A percentile compares a stretch with the other conserved stretches of the same genome.
phyloP scores from a whole-genome alignment of 1,140 invertebrate genomes.

The Nymphalis io region DNA sequence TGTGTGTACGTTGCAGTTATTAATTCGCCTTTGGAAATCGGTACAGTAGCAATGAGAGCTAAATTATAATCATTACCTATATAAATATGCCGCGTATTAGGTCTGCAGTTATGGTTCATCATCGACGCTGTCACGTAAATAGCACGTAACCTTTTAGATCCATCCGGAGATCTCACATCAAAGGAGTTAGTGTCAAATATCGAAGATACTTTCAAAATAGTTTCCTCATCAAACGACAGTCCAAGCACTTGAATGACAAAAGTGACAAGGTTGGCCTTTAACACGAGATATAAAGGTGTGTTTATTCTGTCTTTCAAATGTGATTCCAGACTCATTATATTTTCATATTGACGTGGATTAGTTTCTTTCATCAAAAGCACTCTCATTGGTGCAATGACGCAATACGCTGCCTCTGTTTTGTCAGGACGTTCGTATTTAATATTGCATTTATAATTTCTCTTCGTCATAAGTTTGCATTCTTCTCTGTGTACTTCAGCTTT shows the following conservation, averaged over 20 bases:
- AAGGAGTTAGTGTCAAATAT: slow-evolving; percentile 86
- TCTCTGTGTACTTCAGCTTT: slow-evolving; percentile 73
- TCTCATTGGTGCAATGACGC: slow-evolving; percentile 84
- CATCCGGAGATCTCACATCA: slow-evolving; percentile 79
- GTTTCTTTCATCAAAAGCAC: slow-evolving; percentile 82
- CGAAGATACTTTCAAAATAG: slow-evolving; percentile 84
- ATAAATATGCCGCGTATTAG: slow-evolving; percentile 84
- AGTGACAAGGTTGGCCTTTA: slow-evolving; percentile 83
- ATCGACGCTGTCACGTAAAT: slow-evolving; percentile 83
- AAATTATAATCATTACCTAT: slow-evolving; percentile 80
- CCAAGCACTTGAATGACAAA: slow-evolving; percentile 83
- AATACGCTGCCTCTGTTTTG: slow-evolving; percentile 82
- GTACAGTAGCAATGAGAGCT: slow-evolving; percentile 82
- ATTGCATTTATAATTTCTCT: slow-evolving; percentile 79
- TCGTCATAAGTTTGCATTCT: slow-evolving; percentile 81
- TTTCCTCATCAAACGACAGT: slow-evolving; percentile 80
- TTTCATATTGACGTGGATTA: slow-evolving; percentile 80
- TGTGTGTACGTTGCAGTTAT: slow-evolving; percentile 86
- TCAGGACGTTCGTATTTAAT: slow-evolving; percentile 77
- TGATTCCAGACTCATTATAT: slow-evolving; percentile 81
- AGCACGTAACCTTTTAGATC: slow-evolving; percentile 78
- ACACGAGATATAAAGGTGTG: slow-evolving; percentile 81
- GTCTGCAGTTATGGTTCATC: slow-evolving; percentile 84
- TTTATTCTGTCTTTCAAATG: slow-evolving; percentile 82
- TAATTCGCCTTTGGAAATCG: slow-evolving; percentile 84